Base-by-base conservation (phyloP, 2,113 vertebrate species). In the Corythornis madagascariensis region DNA sequence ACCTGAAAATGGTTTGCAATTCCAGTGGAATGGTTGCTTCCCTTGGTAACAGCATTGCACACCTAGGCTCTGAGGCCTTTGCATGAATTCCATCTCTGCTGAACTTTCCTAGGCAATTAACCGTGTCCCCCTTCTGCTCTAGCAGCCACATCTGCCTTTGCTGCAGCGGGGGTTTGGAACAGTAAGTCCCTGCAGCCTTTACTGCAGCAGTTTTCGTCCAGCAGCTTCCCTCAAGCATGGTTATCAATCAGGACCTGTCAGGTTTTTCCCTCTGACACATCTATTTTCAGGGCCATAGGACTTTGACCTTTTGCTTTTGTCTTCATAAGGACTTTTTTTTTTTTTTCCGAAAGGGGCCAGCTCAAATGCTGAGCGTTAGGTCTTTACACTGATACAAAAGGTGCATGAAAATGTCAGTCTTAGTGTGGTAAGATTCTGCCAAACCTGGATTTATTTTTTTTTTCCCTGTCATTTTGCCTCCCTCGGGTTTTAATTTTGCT, bases 101-200 rank as follows among this genome's bases (percentile, higher is more conserved):
- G 92, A 97, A 96, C 89, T 93, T 97, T 94, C 92, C 92, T 83
- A 93, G 92, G 92, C 94, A 97, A 96, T 96, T 96, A 96, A 90
- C 94, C 81, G 70, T 88, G 90, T 93, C 94, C 93, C 71, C 85
- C 94, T 94, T 74, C 85, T 79, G 83, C 83, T 96, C 86, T 66
- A 93, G 92, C 80, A 95, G 84, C 89, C 94, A 95, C 94, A 92
- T 83, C 75, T 86, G 89, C 74, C 83, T 93, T 67, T 95, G 88
- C 83, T 1, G 7, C 92, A 86, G 86, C 69, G 73, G 90, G 90
- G 43, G 80, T 95, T 94, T 81, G 92, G 83, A 85, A 69, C 35
- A 64, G 78, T 84, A 83, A 83, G 42, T 92, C 80, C 86, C 89
- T 81, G 86, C 86, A 95, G 92, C 83, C 59, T 95, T 93, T 89